phyloP scores from a whole-genome alignment of 2,888 invertebrate genomes.

The Chydorus sphaericus region DNA sequence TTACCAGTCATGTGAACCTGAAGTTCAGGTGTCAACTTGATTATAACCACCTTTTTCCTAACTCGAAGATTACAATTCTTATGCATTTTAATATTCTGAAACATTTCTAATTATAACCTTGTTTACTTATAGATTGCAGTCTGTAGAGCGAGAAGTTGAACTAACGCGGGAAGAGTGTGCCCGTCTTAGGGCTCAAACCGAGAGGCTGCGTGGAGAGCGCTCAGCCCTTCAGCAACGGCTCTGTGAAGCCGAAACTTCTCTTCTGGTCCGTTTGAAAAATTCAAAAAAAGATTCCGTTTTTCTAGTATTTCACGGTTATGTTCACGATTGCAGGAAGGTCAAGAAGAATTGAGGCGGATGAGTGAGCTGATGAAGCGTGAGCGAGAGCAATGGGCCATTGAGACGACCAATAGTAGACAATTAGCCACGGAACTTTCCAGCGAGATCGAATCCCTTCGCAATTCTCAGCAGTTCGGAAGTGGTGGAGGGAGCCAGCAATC shows the following conservation, averaged over 20 bases:
- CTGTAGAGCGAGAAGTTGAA: constrained; percentile 48
- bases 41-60: too few species aligned
- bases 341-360: constrained; percentile 6
- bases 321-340: too few species aligned
- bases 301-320: too few species aligned
- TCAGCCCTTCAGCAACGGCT: constrained; percentile 42
- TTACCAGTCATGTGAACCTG: too few species aligned
- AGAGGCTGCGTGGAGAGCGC: constrained; percentile 41
- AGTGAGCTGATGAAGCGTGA: constrained; percentile 9
- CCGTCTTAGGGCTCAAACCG: constrained; percentile 45
- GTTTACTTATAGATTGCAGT: constrained; percentile 39
- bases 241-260: constrained; percentile 40
- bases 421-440: background rate
- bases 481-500: background rate
- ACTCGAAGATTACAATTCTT: too few species aligned
- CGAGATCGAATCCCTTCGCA: background rate
- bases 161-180: constrained; percentile 48
- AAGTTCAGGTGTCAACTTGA: too few species aligned
- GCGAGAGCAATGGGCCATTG: constrained; percentile 18
- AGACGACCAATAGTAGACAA: constrained; percentile 34
- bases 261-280: too few species aligned
- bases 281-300: too few species aligned
- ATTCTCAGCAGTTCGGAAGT: background rate
- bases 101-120: too few species aligned
- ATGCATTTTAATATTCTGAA: too few species aligned